Evolutionary conservation across 2,797 vertebrate genomes (phyloP), one percentile per base, ranked within the genome.

Genomic region (Dallia pectoralis): DNA sequence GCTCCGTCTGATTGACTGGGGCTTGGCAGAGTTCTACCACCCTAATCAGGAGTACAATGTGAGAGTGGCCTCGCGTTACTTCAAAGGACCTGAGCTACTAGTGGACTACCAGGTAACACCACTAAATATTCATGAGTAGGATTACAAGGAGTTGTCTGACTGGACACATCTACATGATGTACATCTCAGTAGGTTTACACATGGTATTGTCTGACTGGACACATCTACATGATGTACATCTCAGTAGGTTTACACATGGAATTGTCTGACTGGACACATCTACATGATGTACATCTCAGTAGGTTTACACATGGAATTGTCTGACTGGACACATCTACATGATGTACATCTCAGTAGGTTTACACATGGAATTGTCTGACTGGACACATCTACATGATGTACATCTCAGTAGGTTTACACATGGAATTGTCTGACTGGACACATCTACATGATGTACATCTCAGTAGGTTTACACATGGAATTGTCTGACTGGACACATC

Each of bases 41-140:
- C 98, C 98, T 76, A 97, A 97, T 88, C 98, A 99, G 91, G 98
- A 99, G 87, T 99, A 99, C 93, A 99, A 99, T 5, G 98, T 99
- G 86, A 95, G 97, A 71, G 98, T 99, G 78, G 98, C 98, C 69
- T 99, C 97, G 59, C 93, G 98, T 89, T 99, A 99, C 92, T 99
- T 99, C 92, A 99, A 99, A 94, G 98, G 98, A 79, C 98, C 98
- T 19, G 98, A 99, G 88, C 94, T 99, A 72, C 95, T 99, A 84
- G 98, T 99, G 91, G 98, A 99, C 90, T 99, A 99, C 91, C 98
- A 99, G 96, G 98, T 98, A 87, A 91, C 86, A n/a, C 59, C 33
- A 15, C 32, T 19, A 30, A 25, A 18, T 44, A 15, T 22, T 27
- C 30, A 16, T 51, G 33, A 8, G 18, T n/a, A 49, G 29, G 11